Evolutionary conservation across 2,888 invertebrate species (phyloP).

Genomic region (Orchesella flavescens): DNA sequence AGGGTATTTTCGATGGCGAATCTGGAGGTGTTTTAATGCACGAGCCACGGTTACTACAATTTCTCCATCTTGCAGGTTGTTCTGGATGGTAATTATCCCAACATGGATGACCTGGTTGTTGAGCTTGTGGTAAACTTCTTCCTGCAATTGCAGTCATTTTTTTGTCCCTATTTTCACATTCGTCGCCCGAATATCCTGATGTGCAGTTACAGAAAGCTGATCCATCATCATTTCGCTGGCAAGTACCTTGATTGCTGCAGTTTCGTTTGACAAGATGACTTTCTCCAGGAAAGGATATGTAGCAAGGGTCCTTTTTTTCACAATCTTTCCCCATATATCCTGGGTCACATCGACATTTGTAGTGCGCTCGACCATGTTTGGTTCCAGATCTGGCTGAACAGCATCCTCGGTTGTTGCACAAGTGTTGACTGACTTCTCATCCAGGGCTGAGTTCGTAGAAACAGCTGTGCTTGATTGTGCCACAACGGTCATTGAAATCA

Average conservation of each 20-base stretch:
- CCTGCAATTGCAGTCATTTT: too few relatives aligned
- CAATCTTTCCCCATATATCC: background rate
- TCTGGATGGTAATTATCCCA: too few relatives aligned
- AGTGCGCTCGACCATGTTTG: background rate
- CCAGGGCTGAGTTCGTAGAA: background rate
- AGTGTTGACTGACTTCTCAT: background rate
- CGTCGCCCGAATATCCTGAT: background rate
- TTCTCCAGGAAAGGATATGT: background rate
- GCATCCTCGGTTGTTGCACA: background rate
- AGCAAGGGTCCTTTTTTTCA: background rate
- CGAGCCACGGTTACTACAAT: background rate
- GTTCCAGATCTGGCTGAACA: background rate
- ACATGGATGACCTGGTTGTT: too few relatives aligned
- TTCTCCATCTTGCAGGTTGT: background rate
- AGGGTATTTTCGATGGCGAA: background rate
- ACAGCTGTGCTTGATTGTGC: background rate
- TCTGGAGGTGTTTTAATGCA: background rate
- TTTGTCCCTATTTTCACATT: background rate
- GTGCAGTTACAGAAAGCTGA: background rate
- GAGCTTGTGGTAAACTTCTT: too few relatives aligned
- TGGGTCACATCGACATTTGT: background rate
- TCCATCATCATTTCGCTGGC: background rate
- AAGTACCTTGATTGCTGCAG: conserved; percentile 3
- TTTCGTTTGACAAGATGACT: background rate
- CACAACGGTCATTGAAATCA: too few relatives aligned